A percentile compares a stretch with the other conserved stretches of the same genome.
These are phyloP conservation scores for Steatornis caripensis DNA, from an alignment of 2,113 vertebrate species.

Conservation along the genomic window DNA sequence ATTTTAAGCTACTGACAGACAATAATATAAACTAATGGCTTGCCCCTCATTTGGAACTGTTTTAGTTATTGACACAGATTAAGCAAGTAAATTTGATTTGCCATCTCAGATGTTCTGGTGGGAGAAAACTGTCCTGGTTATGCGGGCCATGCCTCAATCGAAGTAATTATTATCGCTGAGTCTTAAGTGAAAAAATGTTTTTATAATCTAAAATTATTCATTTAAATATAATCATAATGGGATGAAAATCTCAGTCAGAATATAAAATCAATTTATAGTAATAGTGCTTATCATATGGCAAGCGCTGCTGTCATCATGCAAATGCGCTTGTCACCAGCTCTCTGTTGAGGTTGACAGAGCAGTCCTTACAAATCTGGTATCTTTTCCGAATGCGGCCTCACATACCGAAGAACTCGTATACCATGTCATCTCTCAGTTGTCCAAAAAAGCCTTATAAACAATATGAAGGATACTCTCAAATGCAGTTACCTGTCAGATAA, in stretches of 20 bases:
- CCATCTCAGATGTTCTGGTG: not conserved
- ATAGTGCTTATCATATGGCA: not conserved
- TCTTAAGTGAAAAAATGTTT: not conserved
- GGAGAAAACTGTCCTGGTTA: not conserved
- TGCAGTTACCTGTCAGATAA: not conserved
- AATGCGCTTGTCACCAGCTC: not conserved
- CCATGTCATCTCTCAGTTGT: not conserved
- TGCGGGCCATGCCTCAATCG: not conserved
- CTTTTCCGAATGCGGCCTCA: not conserved
- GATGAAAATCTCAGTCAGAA: not conserved
- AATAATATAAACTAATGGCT: conserved; percentile 3
- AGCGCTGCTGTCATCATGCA: accelerated
- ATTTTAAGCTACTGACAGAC: not conserved
- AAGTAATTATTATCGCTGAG: not conserved
- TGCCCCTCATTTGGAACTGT: conserved; percentile 16
- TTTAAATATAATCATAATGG: not conserved
- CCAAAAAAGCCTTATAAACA: not conserved
- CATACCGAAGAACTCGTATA: not conserved
- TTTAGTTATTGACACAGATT: conserved; percentile 35
- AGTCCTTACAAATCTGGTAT: not conserved
- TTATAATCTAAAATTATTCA: not conserved
- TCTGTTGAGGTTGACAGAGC: not conserved
- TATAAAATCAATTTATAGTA: not conserved
- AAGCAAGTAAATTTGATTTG: conserved; percentile 34
- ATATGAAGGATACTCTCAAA: not conserved